Percentiles rank a stretch among this genome's conserved stretches.
phyloP scores from a whole-genome alignment of 2,113 vertebrate species.

The Porphyrio hochstetteri region DNA sequence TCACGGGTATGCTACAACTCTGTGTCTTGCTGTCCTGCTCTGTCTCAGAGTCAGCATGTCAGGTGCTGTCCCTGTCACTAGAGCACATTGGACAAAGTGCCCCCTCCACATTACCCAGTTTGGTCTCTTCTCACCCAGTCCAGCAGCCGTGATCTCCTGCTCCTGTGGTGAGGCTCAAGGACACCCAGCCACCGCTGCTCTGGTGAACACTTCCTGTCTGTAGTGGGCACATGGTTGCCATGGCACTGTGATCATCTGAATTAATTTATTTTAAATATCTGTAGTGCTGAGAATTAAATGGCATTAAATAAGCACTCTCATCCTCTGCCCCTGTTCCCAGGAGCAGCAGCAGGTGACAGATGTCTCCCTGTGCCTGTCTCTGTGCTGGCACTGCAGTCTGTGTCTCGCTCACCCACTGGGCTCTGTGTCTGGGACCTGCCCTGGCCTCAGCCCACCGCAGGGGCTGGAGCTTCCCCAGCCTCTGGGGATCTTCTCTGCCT shows the following conservation, averaged over 20 bases:
- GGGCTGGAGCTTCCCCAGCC: not conserved
- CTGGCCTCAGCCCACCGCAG: rapidly evolving
- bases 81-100: not conserved
- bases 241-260: not conserved
- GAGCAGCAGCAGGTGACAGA: not conserved
- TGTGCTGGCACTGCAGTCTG: rapidly evolving
- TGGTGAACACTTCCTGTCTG: not conserved
- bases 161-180: not conserved
- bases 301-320: not conserved
- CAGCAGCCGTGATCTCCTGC: not conserved
- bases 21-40: not conserved
- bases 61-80: not conserved
- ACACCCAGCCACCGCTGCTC: not conserved
- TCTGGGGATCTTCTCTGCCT: rapidly evolving
- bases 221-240: not conserved
- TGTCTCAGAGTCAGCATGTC: not conserved
- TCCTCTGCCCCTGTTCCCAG: not conserved
- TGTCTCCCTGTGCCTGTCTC: not conserved
- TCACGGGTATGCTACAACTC: not conserved
- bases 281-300: not conserved
- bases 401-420: not conserved
- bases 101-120: not conserved
- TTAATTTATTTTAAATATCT: not conserved
- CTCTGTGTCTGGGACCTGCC: not conserved
- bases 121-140: not conserved